Percentiles rank a stretch among this genome's conserved stretches.
Conservation (phyloP, 2,113 vertebrate species). For the Ahaetulla prasina region DNA sequence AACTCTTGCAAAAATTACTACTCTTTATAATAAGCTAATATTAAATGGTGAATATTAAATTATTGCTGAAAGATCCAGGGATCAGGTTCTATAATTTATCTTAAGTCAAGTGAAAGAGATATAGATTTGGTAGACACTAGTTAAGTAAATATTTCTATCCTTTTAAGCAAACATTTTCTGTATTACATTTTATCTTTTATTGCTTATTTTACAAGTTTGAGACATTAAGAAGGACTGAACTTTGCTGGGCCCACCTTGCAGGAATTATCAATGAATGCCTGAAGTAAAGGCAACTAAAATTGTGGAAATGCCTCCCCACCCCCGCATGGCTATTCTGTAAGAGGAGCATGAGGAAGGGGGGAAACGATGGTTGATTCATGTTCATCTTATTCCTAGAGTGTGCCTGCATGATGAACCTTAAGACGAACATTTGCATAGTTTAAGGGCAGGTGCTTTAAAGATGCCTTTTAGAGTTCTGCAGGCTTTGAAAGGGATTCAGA, state of each 20-base stretch:
- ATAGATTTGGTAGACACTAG: not conserved
- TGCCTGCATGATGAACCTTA: not conserved
- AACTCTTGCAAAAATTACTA: not conserved
- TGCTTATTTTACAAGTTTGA: not conserved
- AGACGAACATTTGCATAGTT: not conserved
- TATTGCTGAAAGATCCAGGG: not conserved
- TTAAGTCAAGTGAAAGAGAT: not conserved
- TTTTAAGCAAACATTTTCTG: not conserved
- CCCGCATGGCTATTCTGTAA: not conserved
- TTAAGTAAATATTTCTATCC: not conserved
- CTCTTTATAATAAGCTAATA: not conserved
- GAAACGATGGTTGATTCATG: not conserved
- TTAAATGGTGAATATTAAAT: not conserved
- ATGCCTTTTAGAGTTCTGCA: not conserved
- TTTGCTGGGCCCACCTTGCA: not conserved
- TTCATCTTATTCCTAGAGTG: not conserved
- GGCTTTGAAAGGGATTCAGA: not conserved
- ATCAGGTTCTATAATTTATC: not conserved
- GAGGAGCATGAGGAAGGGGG: not conserved
- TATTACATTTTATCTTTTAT: not conserved
- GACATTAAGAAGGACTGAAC: not conserved
- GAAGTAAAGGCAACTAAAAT: not conserved
- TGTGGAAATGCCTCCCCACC: not conserved
- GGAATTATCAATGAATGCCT: not conserved
- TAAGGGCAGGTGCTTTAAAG: not conserved